Evolutionary conservation across 2,113 vertebrate species (phyloP).

Genomic region (Proterorhinus semilunaris): DNA sequence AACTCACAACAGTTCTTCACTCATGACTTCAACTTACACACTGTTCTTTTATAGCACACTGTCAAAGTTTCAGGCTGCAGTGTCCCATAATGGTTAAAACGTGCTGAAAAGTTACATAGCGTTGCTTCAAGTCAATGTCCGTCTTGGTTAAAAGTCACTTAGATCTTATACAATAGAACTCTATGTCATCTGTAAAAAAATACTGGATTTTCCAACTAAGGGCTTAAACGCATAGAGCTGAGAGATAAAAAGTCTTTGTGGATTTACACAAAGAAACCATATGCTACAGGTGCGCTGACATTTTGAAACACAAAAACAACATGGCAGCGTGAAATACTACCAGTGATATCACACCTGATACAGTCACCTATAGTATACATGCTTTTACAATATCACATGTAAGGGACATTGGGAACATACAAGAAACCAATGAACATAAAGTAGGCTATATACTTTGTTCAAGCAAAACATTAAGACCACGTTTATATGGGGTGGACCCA

Average conservation of each 20-base stretch:
- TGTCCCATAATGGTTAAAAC: not conserved
- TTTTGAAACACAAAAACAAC: conserved; percentile 14
- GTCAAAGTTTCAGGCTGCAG: not conserved
- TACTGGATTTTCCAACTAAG: conserved; percentile 5
- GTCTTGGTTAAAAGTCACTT: conserved; percentile 2
- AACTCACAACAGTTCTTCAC: too few relatives aligned
- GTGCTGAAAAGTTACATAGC: not conserved
- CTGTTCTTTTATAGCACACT: too few relatives aligned
- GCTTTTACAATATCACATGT: conserved; percentile 28
- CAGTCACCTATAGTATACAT: conserved; percentile 32
- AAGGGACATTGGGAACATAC: conserved; percentile 15
- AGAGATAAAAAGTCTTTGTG: conserved; percentile 15
- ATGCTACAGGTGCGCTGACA: conserved; percentile 31
- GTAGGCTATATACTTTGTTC: conserved; percentile 20
- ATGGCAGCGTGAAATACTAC: conserved; percentile 13
- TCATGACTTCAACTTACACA: too few relatives aligned
- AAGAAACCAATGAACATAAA: conserved; percentile 27
- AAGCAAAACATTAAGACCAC: not conserved
- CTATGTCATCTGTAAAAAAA: conserved; percentile 5
- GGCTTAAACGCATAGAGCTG: not conserved
- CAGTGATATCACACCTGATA: conserved; percentile 12
- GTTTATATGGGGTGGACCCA: too few relatives aligned
- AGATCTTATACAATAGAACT: conserved; percentile 1
- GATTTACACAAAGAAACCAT: conserved; percentile 21
- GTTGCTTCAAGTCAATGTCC: conserved; percentile 2